Percentiles rank a stretch among this genome's conserved stretches.
phyloP scores from a whole-genome alignment of 2,113 vertebrate genomes.

The Madoqua kirkii region DNA sequence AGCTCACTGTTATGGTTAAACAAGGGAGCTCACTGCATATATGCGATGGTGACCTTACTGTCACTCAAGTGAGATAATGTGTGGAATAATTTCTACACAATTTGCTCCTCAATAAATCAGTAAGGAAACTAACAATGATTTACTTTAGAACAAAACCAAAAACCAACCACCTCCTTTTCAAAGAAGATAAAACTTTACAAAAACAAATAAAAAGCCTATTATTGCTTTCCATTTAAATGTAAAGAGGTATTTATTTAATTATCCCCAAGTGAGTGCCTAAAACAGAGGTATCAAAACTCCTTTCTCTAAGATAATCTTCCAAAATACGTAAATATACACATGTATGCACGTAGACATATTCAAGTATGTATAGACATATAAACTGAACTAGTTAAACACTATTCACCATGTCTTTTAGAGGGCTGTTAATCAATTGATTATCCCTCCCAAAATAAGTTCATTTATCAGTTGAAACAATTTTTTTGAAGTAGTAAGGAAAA shows the following conservation, averaged over 20 bases:
- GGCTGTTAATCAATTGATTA: background rate
- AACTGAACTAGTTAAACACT: background rate
- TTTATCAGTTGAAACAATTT: background rate
- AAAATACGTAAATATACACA: background rate
- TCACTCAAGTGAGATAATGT: background rate
- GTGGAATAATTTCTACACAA: background rate
- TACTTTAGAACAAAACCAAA: background rate
- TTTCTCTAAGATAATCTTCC: background rate
- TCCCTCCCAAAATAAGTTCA: background rate
- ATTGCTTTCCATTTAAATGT: background rate
- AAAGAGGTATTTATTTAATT: background rate
- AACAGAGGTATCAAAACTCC: background rate
- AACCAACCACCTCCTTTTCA: background rate
- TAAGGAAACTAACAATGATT: background rate
- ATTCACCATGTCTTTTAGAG: background rate
- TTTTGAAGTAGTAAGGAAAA: background rate
- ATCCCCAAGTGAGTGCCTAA: background rate
- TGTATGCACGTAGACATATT: background rate
- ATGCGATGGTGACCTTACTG: background rate
- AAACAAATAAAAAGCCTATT: background rate
- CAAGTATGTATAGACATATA: background rate
- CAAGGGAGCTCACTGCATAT: background rate
- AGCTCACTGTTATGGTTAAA: background rate
- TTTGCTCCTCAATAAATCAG: background rate
- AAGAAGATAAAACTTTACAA: background rate